Evolutionary conservation across 2,888 invertebrate species (phyloP).

Genomic region (Dione juno): DNA sequence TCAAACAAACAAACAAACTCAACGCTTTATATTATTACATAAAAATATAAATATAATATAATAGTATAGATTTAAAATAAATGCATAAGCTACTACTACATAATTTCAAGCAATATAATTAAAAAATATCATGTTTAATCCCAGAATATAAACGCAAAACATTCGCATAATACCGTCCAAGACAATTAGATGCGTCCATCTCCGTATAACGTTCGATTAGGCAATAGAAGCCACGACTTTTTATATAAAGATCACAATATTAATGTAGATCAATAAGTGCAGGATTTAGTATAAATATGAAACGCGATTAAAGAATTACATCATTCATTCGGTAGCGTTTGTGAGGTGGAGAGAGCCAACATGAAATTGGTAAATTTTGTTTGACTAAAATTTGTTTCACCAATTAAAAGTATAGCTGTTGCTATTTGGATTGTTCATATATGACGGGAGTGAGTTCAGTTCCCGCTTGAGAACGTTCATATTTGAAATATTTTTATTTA

Average conservation of each 20-base stretch:
- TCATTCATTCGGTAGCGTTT: constrained; percentile 64
- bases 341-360: constrained; percentile 52
- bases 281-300: constrained; percentile 73
- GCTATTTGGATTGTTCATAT: no score
- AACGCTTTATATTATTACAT: no score
- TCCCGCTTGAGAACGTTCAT: neutral
- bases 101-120: no score
- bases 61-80: no score
- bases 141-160: neutral
- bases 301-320: constrained; percentile 59
- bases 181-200: constrained; percentile 70
- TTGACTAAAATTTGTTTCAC: neutral
- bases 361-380: constrained; percentile 68
- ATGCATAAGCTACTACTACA: no score
- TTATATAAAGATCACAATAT: constrained; percentile 54
- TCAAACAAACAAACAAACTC: no score
- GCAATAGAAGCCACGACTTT: constrained; percentile 68
- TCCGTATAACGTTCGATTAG: constrained; percentile 67
- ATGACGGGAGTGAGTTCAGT: neutral
- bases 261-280: constrained; percentile 69
- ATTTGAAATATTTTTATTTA: neutral
- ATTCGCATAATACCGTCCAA: constrained; percentile 58
- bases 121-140: no score
- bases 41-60: no score
- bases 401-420: neutral